A percentile compares a stretch with the other conserved stretches of the same genome.
These are phyloP conservation scores for Neosilurus mollespiculum DNA, from an alignment of 2,797 vertebrate genomes.

Conservation along the genomic window DNA sequence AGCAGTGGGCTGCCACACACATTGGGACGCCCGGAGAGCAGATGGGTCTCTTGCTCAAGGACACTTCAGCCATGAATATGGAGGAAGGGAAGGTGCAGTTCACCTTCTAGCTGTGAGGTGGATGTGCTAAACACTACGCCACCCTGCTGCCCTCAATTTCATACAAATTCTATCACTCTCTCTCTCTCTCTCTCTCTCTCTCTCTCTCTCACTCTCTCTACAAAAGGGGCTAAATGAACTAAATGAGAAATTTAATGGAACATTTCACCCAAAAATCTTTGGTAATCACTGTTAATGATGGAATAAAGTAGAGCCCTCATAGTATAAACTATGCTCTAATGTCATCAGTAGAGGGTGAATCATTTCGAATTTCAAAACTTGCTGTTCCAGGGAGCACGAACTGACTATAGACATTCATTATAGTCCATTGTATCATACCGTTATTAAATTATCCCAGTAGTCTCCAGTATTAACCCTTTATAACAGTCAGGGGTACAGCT, in stretches of 20 bases:
- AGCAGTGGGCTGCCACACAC: too few relatives aligned
- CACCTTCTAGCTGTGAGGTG: too few relatives aligned
- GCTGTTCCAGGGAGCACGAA: not conserved
- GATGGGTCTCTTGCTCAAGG: too few relatives aligned
- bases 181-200: constrained; percentile 1
- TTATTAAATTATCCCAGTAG: too few relatives aligned
- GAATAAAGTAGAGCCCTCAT: constrained; percentile 45
- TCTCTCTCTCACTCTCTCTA: not conserved
- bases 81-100: too few relatives aligned
- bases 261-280: constrained; percentile 6
- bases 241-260: constrained; percentile 24
- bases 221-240: not conserved
- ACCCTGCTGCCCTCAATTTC: not conserved
- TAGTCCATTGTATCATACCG: not conserved
- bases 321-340: constrained; percentile 8
- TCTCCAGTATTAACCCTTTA: not conserved
- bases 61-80: too few relatives aligned
- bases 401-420: not conserved
- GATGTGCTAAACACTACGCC: too few relatives aligned
- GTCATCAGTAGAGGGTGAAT: not conserved
- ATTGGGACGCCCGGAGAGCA: too few relatives aligned
- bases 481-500: not conserved
- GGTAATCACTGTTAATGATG: constrained; percentile 28
- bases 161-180: not conserved
- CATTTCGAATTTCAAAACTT: not conserved